Base-by-base conservation (phyloP, 2,797 vertebrate genomes). In the Typhlichthys eigenmanni region DNA sequence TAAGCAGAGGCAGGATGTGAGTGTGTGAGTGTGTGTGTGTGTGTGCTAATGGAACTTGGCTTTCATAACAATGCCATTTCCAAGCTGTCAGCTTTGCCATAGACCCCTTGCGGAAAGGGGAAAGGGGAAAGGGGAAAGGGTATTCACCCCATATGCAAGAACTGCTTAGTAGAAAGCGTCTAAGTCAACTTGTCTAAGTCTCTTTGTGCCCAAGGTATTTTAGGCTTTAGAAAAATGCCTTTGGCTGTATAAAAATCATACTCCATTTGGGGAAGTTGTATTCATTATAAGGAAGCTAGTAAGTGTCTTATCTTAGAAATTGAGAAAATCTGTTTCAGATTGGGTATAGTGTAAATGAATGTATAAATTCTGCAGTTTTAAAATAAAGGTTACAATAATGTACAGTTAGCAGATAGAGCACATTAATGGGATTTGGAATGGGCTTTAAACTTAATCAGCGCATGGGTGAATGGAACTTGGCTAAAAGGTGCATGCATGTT, bases 61-160 rank as follows among this genome's bases (percentile, higher is more conserved):
- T 90, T 92, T 89, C 77, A 85, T 74, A 83, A 87, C 85, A 84
- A 90, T 90, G 85, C 79, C 77, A 87, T 92, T 92, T 92, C 84
- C 76, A 89, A 87, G 80, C 85, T 79, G 85, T 90, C 90, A 78
- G 77, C 90, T 89, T 83, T 68, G 76, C 74, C 77, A 84, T 85
- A 88, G 85, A 88, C 84, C 81, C 83, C 74, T 77, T 68, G 88
- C 88, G 81, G 74, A 88, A 76, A 73, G 67, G 66, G 69, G 71
- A 17, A 17, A 17, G 16, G 16, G 16, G 74, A 88, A 76, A 73
- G 67, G 66, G 69, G 53, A 75, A 83, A 79, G 71, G 64, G 17
- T 68, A 83, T 91, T 91, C 87, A 89, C 69, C 75, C 75, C 72
- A 75, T 81, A 83, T 78, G 80, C 78, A 75, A 81, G 85, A 74